A percentile compares a stretch with the other conserved stretches of the same genome.
phyloP scores from a whole-genome alignment of 2,888 invertebrate genomes.

The Orchesellides sinensis region DNA sequence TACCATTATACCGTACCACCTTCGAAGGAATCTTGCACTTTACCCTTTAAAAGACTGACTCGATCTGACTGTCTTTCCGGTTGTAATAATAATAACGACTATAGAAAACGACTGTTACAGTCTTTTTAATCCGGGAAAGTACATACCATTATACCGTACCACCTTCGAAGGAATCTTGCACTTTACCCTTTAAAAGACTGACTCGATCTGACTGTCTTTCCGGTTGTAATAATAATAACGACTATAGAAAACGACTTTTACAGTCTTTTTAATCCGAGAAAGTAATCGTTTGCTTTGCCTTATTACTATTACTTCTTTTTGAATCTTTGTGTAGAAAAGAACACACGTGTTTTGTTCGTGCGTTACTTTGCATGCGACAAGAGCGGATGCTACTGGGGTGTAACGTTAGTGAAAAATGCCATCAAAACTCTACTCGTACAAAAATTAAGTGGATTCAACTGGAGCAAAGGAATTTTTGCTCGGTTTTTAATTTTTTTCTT shows the following conservation, averaged over 20 bases:
- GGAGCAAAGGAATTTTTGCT: constrained; percentile 34
- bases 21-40: constrained; percentile 30
- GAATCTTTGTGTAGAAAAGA: background rate
- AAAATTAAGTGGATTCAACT: constrained; percentile 50
- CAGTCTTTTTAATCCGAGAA: constrained; percentile 36
- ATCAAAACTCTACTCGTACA: constrained; percentile 20
- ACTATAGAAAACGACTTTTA: constrained; percentile 32
- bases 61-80: constrained; percentile 47
- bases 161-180: constrained; percentile 23
- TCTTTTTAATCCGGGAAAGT: constrained; percentile 40
- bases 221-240: constrained; percentile 26
- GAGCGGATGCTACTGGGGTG: background rate
- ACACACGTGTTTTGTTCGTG: constrained; percentile 1
- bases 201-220: constrained; percentile 49
- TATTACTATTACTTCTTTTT: background rate
- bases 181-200: constrained; percentile 46
- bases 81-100: constrained; percentile 19
- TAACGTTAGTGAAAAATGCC: constrained; percentile 50
- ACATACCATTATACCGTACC: background rate
- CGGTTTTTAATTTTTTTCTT: constrained; percentile 21
- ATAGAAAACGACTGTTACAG: constrained; percentile 30
- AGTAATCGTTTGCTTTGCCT: constrained; percentile 18
- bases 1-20: background rate
- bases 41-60: constrained; percentile 47
- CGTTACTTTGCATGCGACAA: background rate